These are phyloP conservation scores for Euura saliciscinereae DNA, from an alignment of 1,140 invertebrate species.

Conservation along the genomic window DNA sequence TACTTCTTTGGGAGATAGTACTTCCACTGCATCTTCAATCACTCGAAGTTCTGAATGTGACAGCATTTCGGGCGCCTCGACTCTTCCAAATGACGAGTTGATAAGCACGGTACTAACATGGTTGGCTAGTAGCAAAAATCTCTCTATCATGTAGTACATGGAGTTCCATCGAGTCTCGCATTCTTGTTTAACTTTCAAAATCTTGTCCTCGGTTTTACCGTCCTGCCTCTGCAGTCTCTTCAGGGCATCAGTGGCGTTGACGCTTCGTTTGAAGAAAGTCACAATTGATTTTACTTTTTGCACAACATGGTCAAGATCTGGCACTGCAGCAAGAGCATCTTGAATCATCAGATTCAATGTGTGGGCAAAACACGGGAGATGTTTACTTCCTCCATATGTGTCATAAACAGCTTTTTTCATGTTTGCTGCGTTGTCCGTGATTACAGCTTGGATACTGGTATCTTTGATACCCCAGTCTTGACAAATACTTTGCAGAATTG, in stretches of 20 bases:
- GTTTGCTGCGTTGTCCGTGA: too few species aligned
- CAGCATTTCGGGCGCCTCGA: constrained; percentile 39
- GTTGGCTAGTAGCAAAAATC: constrained; percentile 34
- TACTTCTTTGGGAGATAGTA: constrained; percentile 47
- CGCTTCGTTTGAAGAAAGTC: constrained; percentile 19
- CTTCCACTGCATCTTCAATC: constrained; percentile 35
- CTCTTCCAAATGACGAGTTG: constrained; percentile 25
- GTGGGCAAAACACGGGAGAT: constrained; percentile 24
- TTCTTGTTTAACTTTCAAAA: constrained; percentile 35
- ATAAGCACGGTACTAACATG: constrained; percentile 42
- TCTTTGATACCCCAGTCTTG: too few species aligned
- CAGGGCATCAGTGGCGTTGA: constrained; percentile 18
- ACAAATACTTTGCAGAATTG: too few species aligned
- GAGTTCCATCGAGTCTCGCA: constrained; percentile 47
- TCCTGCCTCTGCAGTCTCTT: constrained; percentile 23
- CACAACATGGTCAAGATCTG: constrained; percentile 15
- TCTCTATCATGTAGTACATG: constrained; percentile 40
- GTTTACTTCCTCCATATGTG: constrained; percentile 15
- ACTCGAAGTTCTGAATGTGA: constrained; percentile 37
- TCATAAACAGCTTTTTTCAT: too few species aligned
- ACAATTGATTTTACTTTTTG: constrained; percentile 20
- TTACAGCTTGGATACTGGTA: too few species aligned
- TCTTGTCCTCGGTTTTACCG: constrained; percentile 25
- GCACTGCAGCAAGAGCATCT: constrained; percentile 4
- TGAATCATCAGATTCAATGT: constrained; percentile 17